Conservation (phyloP, 2,113 vertebrate species). For the Morone saxatilis region DNA sequence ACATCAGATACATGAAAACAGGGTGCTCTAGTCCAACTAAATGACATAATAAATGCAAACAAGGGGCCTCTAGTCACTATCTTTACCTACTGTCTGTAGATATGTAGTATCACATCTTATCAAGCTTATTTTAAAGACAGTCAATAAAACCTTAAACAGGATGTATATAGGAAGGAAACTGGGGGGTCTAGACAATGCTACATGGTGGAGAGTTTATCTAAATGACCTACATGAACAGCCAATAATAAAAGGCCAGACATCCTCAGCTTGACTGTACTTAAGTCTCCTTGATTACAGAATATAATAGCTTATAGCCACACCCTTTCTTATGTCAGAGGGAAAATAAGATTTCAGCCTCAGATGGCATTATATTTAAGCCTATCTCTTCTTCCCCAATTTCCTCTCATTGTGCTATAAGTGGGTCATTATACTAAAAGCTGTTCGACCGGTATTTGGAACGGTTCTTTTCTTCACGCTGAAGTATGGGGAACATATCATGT, state of each 20-base stretch:
- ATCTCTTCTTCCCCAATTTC: conserved; percentile 52
- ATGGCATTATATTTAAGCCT: conserved; percentile 29
- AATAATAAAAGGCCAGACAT: conserved; percentile 44
- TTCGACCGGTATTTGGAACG: conserved; percentile 30
- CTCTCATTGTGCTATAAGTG: conserved; percentile 58
- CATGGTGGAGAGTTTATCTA: background rate
- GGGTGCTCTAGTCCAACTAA: background rate
- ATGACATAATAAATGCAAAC: background rate
- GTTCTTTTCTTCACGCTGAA: conserved; percentile 18
- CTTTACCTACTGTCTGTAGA: background rate
- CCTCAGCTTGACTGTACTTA: conserved; percentile 12
- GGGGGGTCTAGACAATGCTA: conserved; percentile 16
- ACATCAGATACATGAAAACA: background rate
- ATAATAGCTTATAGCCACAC: conserved; percentile 41
- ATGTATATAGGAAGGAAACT: background rate
- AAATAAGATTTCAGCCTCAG: conserved; percentile 34
- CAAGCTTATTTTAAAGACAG: background rate
- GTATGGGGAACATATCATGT: background rate
- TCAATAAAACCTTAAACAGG: background rate
- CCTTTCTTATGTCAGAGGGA: conserved; percentile 18
- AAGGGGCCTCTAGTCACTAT: conserved; percentile 4
- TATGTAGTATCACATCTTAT: conserved; percentile 29
- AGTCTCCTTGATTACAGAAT: conserved; percentile 23
- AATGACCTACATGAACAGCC: conserved; percentile 10
- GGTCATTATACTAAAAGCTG: conserved; percentile 21